phyloP scores from a whole-genome alignment of 2,113 vertebrate genomes.

The Semnopithecus entellus region DNA sequence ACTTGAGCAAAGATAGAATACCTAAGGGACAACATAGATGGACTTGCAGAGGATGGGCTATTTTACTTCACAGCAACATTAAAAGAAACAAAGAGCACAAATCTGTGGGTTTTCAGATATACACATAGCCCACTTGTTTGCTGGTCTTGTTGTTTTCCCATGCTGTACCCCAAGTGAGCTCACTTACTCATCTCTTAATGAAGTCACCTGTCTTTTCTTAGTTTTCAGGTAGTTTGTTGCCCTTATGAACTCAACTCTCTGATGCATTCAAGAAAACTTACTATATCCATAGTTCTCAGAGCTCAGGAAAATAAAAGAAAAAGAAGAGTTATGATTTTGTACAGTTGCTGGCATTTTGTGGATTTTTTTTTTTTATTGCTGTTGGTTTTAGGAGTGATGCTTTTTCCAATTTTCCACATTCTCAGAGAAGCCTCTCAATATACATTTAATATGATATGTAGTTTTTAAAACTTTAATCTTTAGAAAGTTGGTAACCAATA shows the following conservation, averaged over 20 bases:
- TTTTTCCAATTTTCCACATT: background rate
- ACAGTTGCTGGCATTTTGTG: background rate
- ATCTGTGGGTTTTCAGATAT: constrained; percentile 71
- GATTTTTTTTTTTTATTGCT: background rate
- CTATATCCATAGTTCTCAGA: background rate
- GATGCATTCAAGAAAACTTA: background rate
- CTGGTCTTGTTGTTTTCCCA: background rate
- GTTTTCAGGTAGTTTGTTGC: background rate
- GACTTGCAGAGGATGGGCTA: constrained; percentile 71
- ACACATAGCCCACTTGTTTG: constrained; percentile 13
- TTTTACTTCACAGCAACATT: constrained; percentile 75
- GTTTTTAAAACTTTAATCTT: background rate
- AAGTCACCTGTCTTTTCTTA: background rate
- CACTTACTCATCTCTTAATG: background rate
- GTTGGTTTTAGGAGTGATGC: background rate
- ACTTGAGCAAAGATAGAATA: constrained; percentile 78
- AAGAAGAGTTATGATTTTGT: background rate
- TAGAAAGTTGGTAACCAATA: background rate
- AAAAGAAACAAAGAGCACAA: constrained; percentile 63
- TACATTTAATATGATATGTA: background rate
- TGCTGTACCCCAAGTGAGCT: background rate
- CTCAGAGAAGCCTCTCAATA: background rate
- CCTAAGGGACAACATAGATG: constrained; percentile 74
- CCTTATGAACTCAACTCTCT: background rate
- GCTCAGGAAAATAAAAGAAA: too few relatives aligned